Base-by-base conservation (phyloP, 2,888 invertebrate genomes). In the Glaucopsyche alexis region DNA sequence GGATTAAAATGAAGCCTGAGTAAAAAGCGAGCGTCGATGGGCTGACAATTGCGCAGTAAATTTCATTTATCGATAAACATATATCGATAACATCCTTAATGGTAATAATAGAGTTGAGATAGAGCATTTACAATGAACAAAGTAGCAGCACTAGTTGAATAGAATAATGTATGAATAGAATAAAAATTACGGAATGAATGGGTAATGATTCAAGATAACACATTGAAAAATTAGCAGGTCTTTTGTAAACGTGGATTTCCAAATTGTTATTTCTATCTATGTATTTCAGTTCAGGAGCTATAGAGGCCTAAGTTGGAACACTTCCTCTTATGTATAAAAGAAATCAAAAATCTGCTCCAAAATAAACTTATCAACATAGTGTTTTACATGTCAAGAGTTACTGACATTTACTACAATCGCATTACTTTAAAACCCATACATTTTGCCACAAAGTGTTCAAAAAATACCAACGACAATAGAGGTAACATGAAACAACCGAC, bases 401-500 rank as follows among this genome's bases (percentile, higher is more conserved):
- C 49, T 50, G 49, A n/a, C 5, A 52, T 52, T 8, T 16, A n/a
- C 16, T 16, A n/a, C 16, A 42, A 66, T 66, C n/a, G 42, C 16
- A 11, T 55, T 55, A 9, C 19, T 66, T 42, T 42, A 29, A 65
- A 40, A 38, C 13, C 64, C 64, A 42, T 42, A 66, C 19, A 42
- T 67, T 67, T 67, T 8, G 67, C 67, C 45, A 7, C 67, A 45
- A 45, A 67, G 7, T 19, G 45, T 67, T 67, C 42, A 67, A 67
- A 19, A 67, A 67, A 67, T 19, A 8, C n/a, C 29, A 72, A 74
- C 72, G 47, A 55, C 19, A 71, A 70, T 71, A 75, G 64, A 74
- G 13, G 29, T 38, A 60, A 60, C 60, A 60, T 55, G 19, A 76
- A 75, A 73, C 38, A 52, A 71, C 71, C 19, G 50, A 76, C 73